Evolutionary conservation across 2,888 invertebrate species (phyloP), one percentile per base, ranked within the genome.

Genomic region (Amphipyra tragopoginis): DNA sequence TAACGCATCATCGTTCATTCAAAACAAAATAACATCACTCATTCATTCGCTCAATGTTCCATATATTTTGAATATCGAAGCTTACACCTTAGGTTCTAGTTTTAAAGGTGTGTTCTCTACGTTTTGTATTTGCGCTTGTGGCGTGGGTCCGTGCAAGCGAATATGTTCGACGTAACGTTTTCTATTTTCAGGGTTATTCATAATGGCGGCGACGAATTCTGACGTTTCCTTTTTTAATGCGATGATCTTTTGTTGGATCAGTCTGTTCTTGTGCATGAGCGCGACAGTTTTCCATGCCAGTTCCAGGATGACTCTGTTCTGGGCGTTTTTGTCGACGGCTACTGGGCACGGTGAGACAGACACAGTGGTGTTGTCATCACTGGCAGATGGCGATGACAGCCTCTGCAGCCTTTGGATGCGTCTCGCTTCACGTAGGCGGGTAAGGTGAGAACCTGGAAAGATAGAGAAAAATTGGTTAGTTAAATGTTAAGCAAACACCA

Each of bases 271-370:
- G 65, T 96, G 95, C 91, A 96, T 95, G 21, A 96, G 88, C 10
- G 95, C 95, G 42, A 96, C 95, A 0, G 96, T 96, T 80, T 96
- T 96, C 86, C 96, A 93, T 5, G 96, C 96, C 6, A 96, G 95
- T 54, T 96, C 95, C 33, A 96, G 86, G 43, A 96, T 93, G 8
- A 96, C 95, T 62, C 93, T 92, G 73, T 88, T 92, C 62, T 93
- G 93, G 43, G 84, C 85, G 0, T 56, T 68, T 55, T 92, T 92
- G 75, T 92, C 85, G 9, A 88, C 84, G 36, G 67, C 44, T 8
- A 78, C 64, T 10, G 85, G 76, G 59, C 76, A 80, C 0, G 81
- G 81, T 0, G 71, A 38, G 0, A 75, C 60, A 1, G 68, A 34
- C 0, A 78, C 67, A 26, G 66, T 65, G 15, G 80, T 57, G 7